A percentile compares a stretch with the other conserved stretches of the same genome.
Evolutionary conservation across 2,888 invertebrate genomes (phyloP).

Genomic region (Parochlus steinenii): DNA sequence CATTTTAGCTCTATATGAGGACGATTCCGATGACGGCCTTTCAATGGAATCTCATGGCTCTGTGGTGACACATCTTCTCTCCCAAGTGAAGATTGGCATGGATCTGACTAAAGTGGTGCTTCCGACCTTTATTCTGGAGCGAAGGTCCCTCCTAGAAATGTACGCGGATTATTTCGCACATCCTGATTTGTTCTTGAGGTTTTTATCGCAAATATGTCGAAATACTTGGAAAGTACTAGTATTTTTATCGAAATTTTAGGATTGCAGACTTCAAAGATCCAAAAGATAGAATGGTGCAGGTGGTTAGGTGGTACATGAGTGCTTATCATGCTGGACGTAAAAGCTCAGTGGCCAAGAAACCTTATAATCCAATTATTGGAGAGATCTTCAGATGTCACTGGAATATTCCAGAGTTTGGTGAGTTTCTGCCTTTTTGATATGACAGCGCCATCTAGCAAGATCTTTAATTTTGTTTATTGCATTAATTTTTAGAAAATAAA

Average conservation of each 20-base stretch:
- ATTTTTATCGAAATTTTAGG: conserved; percentile 32
- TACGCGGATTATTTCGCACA: conserved; percentile 99
- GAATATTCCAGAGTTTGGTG: conserved; percentile 41
- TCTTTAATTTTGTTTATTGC: background rate
- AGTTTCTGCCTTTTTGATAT: conserved; percentile 2
- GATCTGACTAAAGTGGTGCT: conserved; percentile 94
- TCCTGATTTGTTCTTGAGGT: conserved; percentile 90
- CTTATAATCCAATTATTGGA: conserved; percentile 95
- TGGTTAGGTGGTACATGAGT: conserved; percentile 92
- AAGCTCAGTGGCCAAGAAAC: conserved; percentile 94
- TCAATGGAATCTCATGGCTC: conserved; percentile 94
- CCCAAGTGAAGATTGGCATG: conserved; percentile 98
- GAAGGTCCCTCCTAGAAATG: conserved; percentile 96
- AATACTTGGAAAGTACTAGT: conserved; percentile 2
- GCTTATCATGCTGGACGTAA: conserved; percentile 98
- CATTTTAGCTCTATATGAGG: conserved; percentile 67
- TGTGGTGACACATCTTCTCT: conserved; percentile 88
- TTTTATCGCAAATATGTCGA: conserved; percentile 19
- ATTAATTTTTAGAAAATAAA: conserved; percentile 8
- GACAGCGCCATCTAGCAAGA: background rate
- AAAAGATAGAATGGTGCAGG: conserved; percentile 81
- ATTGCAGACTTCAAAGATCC: conserved; percentile 79
- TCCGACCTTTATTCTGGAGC: conserved; percentile 95
- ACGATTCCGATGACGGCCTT: conserved; percentile 74
- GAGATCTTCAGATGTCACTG: conserved; percentile 87